Conservation (phyloP, 2,888 invertebrate genomes). For the Platycheirus albimanus region DNA sequence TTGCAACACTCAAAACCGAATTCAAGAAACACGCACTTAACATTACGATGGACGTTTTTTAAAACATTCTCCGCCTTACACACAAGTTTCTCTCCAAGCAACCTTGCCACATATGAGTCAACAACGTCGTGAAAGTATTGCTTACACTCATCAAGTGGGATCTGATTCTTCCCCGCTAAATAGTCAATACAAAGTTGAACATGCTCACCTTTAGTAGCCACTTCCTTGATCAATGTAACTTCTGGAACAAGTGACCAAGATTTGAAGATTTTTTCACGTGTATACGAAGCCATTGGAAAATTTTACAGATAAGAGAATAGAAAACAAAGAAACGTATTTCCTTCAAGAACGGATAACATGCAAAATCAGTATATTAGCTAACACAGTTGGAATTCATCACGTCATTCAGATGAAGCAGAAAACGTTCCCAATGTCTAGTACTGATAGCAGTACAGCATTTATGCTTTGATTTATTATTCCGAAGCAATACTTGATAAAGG, state of each 20-base stretch:
- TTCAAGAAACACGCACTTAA: slow-evolving; percentile 80
- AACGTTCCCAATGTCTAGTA: slow-evolving; percentile 24
- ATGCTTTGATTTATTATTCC: slow-evolving; percentile 34
- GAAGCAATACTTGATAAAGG: slow-evolving; percentile 48
- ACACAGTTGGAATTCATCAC: slow-evolving; percentile 52
- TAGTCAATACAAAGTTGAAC: slow-evolving; percentile 80
- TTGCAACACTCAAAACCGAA: slow-evolving; percentile 86
- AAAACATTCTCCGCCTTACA: slow-evolving; percentile 80
- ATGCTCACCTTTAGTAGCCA: slow-evolving; percentile 82
- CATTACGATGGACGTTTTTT: slow-evolving; percentile 79
- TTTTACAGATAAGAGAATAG: slow-evolving; percentile 3
- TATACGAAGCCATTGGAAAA: slow-evolving; percentile 55
- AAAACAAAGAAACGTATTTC: slow-evolving; percentile 45
- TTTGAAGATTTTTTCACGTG: slow-evolving; percentile 80
- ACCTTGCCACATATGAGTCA: slow-evolving; percentile 80
- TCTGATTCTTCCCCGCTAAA: slow-evolving; percentile 77
- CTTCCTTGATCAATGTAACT: slow-evolving; percentile 80
- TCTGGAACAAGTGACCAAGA: slow-evolving; percentile 81
- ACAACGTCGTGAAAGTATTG: slow-evolving; percentile 81
- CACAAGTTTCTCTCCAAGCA: slow-evolving; percentile 80
- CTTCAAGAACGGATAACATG: slow-evolving; percentile 33
- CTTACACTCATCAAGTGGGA: slow-evolving; percentile 76
- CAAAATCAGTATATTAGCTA: slow-evolving; percentile 43
- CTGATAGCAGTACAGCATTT: slow-evolving; percentile 53
- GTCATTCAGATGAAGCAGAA: slow-evolving; percentile 23